phyloP scores from a whole-genome alignment of 2,888 invertebrate genomes.

The Bimastos eiseni region DNA sequence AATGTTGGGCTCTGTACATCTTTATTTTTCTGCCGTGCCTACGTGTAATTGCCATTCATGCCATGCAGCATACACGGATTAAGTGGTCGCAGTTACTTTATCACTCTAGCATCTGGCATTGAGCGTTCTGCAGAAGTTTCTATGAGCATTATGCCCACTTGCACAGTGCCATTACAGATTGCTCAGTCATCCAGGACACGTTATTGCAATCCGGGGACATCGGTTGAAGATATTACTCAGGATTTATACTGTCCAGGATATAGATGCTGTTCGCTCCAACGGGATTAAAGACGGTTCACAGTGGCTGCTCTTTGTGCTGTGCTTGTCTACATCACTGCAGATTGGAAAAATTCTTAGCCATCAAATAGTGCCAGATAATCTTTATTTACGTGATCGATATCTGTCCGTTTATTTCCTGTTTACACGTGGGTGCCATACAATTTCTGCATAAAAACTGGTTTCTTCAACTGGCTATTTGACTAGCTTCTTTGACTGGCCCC shows the following conservation, averaged over 20 bases:
- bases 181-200: not conserved
- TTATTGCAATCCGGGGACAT: not conserved
- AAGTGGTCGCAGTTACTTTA: not conserved
- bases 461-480: not conserved
- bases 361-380: not conserved
- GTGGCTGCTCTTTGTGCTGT: not conserved
- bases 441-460: not conserved
- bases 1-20: too few relatives aligned
- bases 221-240: not conserved
- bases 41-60: not conserved
- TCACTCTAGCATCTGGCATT: not conserved
- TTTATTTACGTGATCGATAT: not conserved
- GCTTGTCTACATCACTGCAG: not conserved
- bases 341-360: conserved; percentile 3
- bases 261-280: not conserved
- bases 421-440: not conserved
- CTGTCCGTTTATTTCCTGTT: not conserved
- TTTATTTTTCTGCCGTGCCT: too few relatives aligned
- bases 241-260: not conserved
- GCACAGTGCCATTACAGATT: not conserved
- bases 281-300: not conserved
- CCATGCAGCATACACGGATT: not conserved
- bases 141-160: not conserved
- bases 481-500: not conserved
- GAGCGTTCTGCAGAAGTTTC: not conserved